Evolutionary conservation across 2,797 vertebrate genomes (phyloP), one percentile per base, ranked within the genome.

Genomic region (Decapterus maruadsi): DNA sequence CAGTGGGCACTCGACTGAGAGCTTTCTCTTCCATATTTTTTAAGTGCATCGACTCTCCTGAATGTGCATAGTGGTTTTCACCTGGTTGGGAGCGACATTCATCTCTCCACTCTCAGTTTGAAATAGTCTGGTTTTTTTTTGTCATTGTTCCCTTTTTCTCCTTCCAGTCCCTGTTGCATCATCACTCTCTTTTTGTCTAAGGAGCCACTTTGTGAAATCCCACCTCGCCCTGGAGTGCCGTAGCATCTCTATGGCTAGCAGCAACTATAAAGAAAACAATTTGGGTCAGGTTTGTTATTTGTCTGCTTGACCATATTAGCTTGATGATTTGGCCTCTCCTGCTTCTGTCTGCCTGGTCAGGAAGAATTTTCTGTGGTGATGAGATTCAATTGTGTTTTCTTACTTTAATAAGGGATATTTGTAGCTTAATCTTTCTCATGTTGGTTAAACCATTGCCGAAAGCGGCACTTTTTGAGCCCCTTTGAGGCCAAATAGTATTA

Each of bases 21-120:
- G 64, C 69, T 77, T 79, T 79, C 54, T 64, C 65, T 55, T 75
- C 51, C 70, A 70, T 83, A 58, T 77, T 56, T 12, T 76, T 42
- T 19, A 55, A 82, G 82, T 79, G 72, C 70, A 75, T 75, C 1
- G 2, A 62, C 26, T 65, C 34, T 64, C 29, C 46, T 11, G 56
- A 78, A 78, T 64, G 34, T 63, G 19, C 46, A 12, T 34, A 2
- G 67, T 64, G 68, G 65, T 77, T 63, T 26, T 83, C 31, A 72
- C 42, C 31, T 56, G 62, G 54, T 72, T 75, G 45, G 11, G 45
- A 45, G 45, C 57, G 62, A 54, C 5, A 1, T 36, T 73, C 55
- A 61, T 17, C 31, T 6, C 48, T 60, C 13, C 46, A 48, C 53
- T 74, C 34, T 73, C 12, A 53, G 12, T 77, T 20, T 51, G 26